Evolutionary conservation across 2,888 invertebrate genomes (phyloP).

Genomic region (Drosophila ezoana): DNA sequence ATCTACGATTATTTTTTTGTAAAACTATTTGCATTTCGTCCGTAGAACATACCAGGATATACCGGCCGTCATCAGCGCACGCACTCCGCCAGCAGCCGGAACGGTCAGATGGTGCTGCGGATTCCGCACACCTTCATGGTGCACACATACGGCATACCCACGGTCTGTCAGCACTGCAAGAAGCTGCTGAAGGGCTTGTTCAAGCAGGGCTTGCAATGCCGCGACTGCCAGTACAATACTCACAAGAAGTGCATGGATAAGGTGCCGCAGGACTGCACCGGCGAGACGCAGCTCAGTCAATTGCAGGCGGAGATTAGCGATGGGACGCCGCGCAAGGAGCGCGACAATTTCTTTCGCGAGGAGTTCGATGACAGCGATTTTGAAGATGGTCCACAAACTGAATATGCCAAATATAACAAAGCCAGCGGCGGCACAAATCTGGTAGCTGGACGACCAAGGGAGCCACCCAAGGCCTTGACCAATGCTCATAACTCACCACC

Average conservation of each 20-base stretch:
- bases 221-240: conserved; percentile 98
- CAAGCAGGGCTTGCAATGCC: conserved; percentile 98
- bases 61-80: conserved; percentile 87
- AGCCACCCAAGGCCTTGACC: conserved; percentile 66
- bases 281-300: conserved; percentile 87
- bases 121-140: conserved; percentile 99
- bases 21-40: conserved; percentile 9
- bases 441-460: conserved; percentile 64
- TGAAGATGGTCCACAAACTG: conserved; percentile 85
- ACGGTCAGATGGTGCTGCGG: conserved; percentile 85
- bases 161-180: conserved; percentile 98
- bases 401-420: conserved; percentile 69
- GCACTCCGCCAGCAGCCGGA: conserved; percentile 88
- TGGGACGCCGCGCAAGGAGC: conserved; percentile 65
- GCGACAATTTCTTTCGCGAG: conserved; percentile 84
- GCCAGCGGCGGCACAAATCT: conserved; percentile 53
- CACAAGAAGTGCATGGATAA: conserved; percentile 97
- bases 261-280: conserved; percentile 95
- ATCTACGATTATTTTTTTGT: neutral
- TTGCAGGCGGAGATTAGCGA: conserved; percentile 83
- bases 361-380: conserved; percentile 88
- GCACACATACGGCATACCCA: conserved; percentile 98
- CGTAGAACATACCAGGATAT: conserved; percentile 85
- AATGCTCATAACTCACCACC: conserved; percentile 81
- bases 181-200: conserved; percentile 97